phyloP scores from a whole-genome alignment of 2,797 vertebrate species.

The Sebastes nivosus region DNA sequence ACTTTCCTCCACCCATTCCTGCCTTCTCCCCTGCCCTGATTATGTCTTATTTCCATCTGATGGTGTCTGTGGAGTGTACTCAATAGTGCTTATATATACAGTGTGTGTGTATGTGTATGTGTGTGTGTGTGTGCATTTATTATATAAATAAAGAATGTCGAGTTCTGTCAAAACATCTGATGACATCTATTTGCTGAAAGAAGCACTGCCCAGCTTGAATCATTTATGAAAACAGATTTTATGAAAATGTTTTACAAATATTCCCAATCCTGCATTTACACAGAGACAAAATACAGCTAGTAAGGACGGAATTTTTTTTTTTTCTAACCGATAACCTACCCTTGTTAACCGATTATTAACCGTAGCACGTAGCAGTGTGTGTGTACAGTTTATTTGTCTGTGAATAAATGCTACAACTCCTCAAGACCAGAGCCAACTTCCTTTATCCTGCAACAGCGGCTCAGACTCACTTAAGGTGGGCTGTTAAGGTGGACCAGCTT shows the following conservation, averaged over 20 bases:
- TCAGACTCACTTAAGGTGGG: too few relatives aligned
- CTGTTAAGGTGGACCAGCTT: too few relatives aligned
- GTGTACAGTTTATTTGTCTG: too few relatives aligned
- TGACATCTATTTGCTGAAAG: constrained; percentile 8
- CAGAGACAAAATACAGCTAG: background rate
- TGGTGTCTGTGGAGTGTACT: constrained; percentile 38
- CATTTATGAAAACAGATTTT: constrained; percentile 12
- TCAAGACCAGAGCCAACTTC: too few relatives aligned
- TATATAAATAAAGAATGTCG: background rate
- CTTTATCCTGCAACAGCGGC: too few relatives aligned
- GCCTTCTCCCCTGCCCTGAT: constrained; percentile 50
- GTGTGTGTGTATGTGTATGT: background rate
- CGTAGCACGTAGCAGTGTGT: too few relatives aligned
- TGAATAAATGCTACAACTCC: too few relatives aligned
- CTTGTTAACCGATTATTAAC: too few relatives aligned
- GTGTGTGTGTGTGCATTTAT: background rate
- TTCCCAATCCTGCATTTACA: background rate
- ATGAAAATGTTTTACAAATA: background rate
- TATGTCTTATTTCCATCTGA: constrained; percentile 61
- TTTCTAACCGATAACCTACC: too few relatives aligned
- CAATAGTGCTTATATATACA: background rate
- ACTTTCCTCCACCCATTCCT: constrained; percentile 42
- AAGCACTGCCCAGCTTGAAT: background rate
- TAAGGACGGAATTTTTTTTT: too few relatives aligned
- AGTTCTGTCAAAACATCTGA: constrained; percentile 1